These are phyloP conservation scores for Odontomyia ornata DNA, from an alignment of 2,888 invertebrate species.

Conservation along the genomic window DNA sequence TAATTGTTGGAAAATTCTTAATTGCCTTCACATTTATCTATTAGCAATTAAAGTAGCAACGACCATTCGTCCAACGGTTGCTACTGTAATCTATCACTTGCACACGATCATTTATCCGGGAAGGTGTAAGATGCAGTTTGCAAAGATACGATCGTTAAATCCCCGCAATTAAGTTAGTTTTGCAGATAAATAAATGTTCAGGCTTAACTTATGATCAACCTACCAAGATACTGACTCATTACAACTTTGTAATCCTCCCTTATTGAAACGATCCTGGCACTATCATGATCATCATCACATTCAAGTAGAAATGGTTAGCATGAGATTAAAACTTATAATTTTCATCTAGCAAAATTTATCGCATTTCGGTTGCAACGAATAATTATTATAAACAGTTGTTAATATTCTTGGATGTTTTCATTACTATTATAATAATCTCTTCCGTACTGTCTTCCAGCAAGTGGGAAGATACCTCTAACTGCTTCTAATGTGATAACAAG, in stretches of 20 bases:
- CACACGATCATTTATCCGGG: neutral
- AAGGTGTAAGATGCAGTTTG: neutral
- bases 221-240: too few species aligned
- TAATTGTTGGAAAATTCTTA: neutral
- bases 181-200: conserved; percentile 20
- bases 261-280: conserved; percentile 14
- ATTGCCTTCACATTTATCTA: neutral
- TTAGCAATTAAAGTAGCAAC: conserved; percentile 22
- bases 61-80: neutral
- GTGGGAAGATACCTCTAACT: neutral
- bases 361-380: neutral
- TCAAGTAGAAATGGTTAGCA: neutral
- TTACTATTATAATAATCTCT: conserved; percentile 25
- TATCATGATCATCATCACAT: conserved; percentile 3
- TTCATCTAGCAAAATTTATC: conserved; percentile 22
- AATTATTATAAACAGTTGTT: conserved; percentile 11
- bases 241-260: neutral
- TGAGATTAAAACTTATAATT: conserved; percentile 37
- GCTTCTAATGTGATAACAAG: conserved; percentile 30
- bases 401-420: conserved; percentile 9
- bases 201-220: too few species aligned
- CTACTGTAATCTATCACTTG: conserved; percentile 21
- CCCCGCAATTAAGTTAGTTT: conserved; percentile 24
- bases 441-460: neutral
- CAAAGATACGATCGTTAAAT: neutral